Conservation (phyloP, 2,888 invertebrate genomes). For the Liodrosophila aerea region DNA sequence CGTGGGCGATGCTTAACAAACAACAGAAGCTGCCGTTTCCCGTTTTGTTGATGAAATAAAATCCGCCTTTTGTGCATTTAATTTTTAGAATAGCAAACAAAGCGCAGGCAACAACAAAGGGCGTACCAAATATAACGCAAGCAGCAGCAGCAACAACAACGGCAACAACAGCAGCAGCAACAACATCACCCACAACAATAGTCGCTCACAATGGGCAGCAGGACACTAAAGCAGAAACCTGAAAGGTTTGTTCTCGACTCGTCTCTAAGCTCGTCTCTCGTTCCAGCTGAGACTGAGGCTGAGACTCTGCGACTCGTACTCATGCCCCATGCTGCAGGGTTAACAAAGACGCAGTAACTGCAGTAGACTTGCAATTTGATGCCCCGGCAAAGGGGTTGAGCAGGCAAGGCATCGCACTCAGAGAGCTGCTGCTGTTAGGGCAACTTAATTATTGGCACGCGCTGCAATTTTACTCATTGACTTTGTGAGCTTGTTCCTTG, state of each 20-base stretch:
- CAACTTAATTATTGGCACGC: conserved; percentile 81
- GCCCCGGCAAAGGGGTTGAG: conserved; percentile 59
- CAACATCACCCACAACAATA: conserved; percentile 42
- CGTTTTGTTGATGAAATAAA: conserved; percentile 77
- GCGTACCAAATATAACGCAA: conserved; percentile 70
- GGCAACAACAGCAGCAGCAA: conserved; percentile 23
- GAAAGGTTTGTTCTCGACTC: conserved; percentile 49
- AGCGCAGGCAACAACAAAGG: conserved; percentile 74
- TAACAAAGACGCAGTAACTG: conserved; percentile 74
- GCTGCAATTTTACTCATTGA: conserved; percentile 74
- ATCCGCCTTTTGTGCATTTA: conserved; percentile 79
- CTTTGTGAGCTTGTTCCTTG: conserved; percentile 31
- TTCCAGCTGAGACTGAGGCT: not conserved
- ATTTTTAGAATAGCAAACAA: conserved; percentile 75
- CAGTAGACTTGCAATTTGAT: conserved; percentile 73
- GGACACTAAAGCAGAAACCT: conserved; percentile 65
- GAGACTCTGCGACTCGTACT: not conserved
- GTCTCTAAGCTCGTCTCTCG: not conserved
- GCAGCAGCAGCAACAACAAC: conserved; percentile 38
- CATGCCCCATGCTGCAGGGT: not conserved
- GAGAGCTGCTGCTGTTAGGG: conserved; percentile 31
- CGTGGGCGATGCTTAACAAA: conserved; percentile 76
- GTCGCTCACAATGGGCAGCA: conserved; percentile 62
- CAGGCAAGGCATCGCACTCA: conserved; percentile 7
- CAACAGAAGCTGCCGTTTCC: conserved; percentile 77